phyloP scores from a whole-genome alignment of 2,888 invertebrate genomes.

The Steinernema scapterisci region DNA sequence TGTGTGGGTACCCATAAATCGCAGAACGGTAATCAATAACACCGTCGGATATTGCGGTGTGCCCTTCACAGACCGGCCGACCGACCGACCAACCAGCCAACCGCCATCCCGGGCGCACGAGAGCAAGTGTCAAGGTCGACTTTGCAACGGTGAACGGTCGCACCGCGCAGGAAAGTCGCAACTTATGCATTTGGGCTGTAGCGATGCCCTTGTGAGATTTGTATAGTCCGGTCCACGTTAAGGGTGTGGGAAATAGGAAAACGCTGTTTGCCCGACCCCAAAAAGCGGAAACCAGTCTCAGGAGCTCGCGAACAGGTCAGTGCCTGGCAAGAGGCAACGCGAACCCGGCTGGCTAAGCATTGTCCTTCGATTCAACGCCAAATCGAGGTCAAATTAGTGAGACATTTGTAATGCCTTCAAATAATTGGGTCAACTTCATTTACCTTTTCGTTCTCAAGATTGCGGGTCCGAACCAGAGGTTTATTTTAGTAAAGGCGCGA shows the following conservation, averaged over 20 bases:
- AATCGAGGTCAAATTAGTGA: slow-evolving; percentile 30
- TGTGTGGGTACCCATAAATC: background rate
- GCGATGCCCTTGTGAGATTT: too few species aligned
- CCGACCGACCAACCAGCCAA: background rate
- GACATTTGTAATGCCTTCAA: slow-evolving; percentile 6
- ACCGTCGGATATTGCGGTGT: slow-evolving; percentile 23
- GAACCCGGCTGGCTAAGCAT: too few species aligned
- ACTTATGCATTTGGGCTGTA: slow-evolving; percentile 6
- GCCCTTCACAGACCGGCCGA: slow-evolving; percentile 11
- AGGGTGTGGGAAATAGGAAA: too few species aligned
- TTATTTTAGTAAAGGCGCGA: too few species aligned
- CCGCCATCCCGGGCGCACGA: background rate
- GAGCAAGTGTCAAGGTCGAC: slow-evolving; percentile 27
- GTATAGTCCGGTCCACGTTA: too few species aligned
- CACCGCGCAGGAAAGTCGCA: slow-evolving; percentile 7
- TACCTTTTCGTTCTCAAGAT: background rate
- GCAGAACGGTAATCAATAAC: slow-evolving; percentile 21
- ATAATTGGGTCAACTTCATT: slow-evolving; percentile 5
- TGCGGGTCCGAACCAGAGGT: background rate
- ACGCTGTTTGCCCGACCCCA: too few species aligned
- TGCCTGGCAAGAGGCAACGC: too few species aligned
- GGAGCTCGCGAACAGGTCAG: too few species aligned
- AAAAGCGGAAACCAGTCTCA: too few species aligned
- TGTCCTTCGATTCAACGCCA: background rate
- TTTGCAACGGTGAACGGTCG: slow-evolving; percentile 20